Base-by-base conservation (phyloP, 2,797 vertebrate species). In the Acanthis flammea region DNA sequence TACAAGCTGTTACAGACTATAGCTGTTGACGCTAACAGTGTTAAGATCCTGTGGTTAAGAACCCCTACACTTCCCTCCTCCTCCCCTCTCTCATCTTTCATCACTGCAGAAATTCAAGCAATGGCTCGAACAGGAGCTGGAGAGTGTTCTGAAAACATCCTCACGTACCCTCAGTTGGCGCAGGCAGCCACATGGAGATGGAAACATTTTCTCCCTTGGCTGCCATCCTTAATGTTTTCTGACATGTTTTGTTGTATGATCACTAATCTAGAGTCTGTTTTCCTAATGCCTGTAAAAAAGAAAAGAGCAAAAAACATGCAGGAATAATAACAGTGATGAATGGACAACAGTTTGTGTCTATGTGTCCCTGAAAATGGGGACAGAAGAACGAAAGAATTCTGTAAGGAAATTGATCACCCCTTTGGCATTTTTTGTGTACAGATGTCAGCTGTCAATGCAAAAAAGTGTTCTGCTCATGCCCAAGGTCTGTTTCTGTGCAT, bases 21-120 rank as follows among this genome's bases (percentile, higher is more conserved):
- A 22, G 19, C 3, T 37, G 45, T 63, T 42, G 50, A 23, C 48
- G 33, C 19, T 48, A 44, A 8, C 0, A 0, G 12, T 0, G 1
- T 51, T 45, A n/a, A 44, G 19, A 28, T 31, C 25, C 19, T 19
- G 42, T 15, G 18, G 27, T 35, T 35, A 57, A 86, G 37, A 84
- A 33, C 11, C 7, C 4, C 3, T 3, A 10, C 5, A 41, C 2
- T 78, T 51, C 19, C 37, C 31, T 94, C 28, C 4, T 82, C 12
- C 16, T 55, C 5, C 10, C 7, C 3, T 9, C 3, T 81, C 24
- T 25, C 58, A 35, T 24, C 60, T 62, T 85, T 44, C 53, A 55
- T n/a, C 55, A 44, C 10, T 41, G 48, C 7, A 4, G 44, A 77
- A 71, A 27, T 67, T 73, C 41, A 45, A 79, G 63, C 37, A 65